A percentile compares a stretch with the other conserved stretches of the same genome.
Conservation (phyloP, 2,113 vertebrate species). For the Sylvilagus bachmani region DNA sequence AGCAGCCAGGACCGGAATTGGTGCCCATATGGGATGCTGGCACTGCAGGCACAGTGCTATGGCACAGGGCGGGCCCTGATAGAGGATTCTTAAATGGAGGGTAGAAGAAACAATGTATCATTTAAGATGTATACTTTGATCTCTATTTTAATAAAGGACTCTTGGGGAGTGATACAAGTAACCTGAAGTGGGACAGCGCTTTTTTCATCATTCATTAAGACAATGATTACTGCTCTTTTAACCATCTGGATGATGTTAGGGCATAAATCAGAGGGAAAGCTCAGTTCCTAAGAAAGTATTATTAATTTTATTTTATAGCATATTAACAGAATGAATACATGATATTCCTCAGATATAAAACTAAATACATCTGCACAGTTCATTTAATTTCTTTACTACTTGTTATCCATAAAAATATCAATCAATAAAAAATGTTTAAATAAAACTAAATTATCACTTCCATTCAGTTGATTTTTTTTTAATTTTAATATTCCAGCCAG, state of each 20-base stretch:
- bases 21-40: no score
- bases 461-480: not conserved
- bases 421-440: conserved; percentile 2
- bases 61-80: no score
- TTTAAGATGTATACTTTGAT: not conserved
- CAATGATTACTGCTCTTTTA: not conserved
- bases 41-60: no score
- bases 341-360: not conserved
- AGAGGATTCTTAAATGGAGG: not conserved
- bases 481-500: not conserved
- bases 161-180: not conserved
- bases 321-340: conserved; percentile 1
- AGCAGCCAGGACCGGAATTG: no score
- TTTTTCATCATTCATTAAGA: not conserved
- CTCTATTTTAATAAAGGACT: not conserved
- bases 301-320: not conserved
- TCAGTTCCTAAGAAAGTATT: not conserved
- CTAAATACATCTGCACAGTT: not conserved
- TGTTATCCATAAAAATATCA: conserved; percentile 45
- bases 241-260: not conserved
- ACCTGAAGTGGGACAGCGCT: not conserved
- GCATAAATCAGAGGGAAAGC: not conserved
- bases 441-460: not conserved
- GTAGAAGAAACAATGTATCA: not conserved
- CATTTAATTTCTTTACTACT: conserved; percentile 28